Evolutionary conservation across 2,888 invertebrate genomes (phyloP).

Genomic region (Tetragonisca angustula): DNA sequence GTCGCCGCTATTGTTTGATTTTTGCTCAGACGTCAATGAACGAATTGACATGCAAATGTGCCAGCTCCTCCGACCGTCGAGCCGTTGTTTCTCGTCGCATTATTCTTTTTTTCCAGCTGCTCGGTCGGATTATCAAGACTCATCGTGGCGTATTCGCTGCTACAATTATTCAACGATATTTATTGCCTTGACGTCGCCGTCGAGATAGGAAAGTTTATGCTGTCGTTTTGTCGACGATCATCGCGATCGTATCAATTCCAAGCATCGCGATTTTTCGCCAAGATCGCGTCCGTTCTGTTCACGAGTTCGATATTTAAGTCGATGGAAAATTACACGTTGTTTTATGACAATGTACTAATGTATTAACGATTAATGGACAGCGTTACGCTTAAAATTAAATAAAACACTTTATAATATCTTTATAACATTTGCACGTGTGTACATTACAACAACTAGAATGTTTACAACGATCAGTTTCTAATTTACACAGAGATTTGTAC

Average conservation of each 20-base stretch:
- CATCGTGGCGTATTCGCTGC: constrained; percentile 28
- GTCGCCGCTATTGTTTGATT: constrained; percentile 35
- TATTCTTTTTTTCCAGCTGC: constrained; percentile 35
- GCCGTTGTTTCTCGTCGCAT: constrained; percentile 7
- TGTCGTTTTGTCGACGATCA: not conserved
- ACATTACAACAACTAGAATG: too few relatives aligned
- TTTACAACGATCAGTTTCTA: too few relatives aligned
- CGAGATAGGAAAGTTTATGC: constrained; percentile 7
- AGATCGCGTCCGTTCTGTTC: not conserved
- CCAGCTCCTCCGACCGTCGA: not conserved
- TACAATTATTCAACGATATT: constrained; percentile 35
- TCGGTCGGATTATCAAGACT: constrained; percentile 37
- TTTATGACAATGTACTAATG: not conserved
- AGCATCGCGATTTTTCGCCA: not conserved
- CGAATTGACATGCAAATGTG: constrained; percentile 52
- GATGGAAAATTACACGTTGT: not conserved
- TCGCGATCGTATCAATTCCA: not conserved
- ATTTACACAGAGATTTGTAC: too few relatives aligned
- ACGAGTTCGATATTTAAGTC: not conserved
- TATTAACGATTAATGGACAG: not conserved
- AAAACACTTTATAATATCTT: too few relatives aligned
- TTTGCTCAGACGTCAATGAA: constrained; percentile 38
- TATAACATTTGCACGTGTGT: too few relatives aligned
- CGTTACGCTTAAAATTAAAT: too few relatives aligned
- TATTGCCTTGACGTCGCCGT: constrained; percentile 28